Conservation (phyloP, 2,888 invertebrate species). For the Ceriagrion tenellum region DNA sequence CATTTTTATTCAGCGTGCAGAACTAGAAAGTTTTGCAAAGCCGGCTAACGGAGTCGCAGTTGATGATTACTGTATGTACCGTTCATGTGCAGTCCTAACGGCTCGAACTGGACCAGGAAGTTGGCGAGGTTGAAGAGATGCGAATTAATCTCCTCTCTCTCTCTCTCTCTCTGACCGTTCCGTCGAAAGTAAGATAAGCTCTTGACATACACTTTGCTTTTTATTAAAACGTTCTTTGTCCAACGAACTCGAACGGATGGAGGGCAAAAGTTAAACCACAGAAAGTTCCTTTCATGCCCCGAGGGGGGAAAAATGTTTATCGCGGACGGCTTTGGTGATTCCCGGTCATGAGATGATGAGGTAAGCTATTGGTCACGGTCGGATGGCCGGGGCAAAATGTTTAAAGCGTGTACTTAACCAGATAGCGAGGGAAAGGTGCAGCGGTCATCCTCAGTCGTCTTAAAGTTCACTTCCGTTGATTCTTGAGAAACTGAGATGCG, state of each 20-base stretch:
- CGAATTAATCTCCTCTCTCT: background rate
- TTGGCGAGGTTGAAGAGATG: background rate
- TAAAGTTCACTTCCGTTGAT: background rate
- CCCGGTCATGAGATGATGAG: background rate
- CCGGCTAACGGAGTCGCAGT: background rate
- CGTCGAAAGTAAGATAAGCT: background rate
- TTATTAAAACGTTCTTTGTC: background rate
- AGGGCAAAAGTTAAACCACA: background rate
- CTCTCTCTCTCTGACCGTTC: background rate
- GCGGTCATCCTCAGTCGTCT: background rate
- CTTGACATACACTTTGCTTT: background rate
- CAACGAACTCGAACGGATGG: background rate
- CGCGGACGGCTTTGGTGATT: background rate
- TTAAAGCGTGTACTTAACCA: background rate
- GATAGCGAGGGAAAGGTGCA: background rate
- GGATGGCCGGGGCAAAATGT: background rate
- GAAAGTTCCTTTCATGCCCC: background rate
- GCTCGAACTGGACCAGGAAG: background rate
- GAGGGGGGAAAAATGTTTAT: background rate
- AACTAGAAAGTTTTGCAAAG: background rate
- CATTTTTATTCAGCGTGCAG: background rate
- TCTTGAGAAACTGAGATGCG: background rate
- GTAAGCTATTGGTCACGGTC: slow-evolving; percentile 4
- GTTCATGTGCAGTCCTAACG: background rate
- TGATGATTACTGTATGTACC: background rate